phyloP scores from a whole-genome alignment of 2,888 invertebrate species.

The Euplagia quadripunctaria region DNA sequence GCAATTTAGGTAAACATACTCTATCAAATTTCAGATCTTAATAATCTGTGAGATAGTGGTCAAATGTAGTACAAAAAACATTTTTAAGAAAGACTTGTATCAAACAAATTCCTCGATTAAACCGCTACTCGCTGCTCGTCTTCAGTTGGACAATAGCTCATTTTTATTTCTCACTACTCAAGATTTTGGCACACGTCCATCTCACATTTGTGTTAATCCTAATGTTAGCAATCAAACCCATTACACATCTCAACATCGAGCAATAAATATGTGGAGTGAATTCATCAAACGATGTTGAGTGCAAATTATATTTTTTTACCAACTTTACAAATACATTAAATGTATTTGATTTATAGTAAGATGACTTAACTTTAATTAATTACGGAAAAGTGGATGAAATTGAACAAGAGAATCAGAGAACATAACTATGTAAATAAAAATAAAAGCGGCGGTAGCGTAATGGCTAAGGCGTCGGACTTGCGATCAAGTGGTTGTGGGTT shows the following conservation, averaged over 20 bases:
- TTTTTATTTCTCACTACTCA: slow-evolving; percentile 13
- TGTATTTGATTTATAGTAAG: neutral
- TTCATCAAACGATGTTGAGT: slow-evolving; percentile 9
- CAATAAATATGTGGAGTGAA: slow-evolving; percentile 8
- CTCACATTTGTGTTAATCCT: slow-evolving; percentile 4
- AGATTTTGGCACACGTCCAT: slow-evolving; percentile 20
- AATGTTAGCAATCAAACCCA: slow-evolving; percentile 16
- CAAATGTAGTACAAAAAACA: neutral
- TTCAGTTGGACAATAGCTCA: neutral
- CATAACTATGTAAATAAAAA: too few relatives aligned
- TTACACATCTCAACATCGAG: slow-evolving; percentile 5
- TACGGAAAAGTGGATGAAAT: too few relatives aligned
- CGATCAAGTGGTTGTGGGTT: too few relatives aligned
- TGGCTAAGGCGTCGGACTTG: too few relatives aligned
- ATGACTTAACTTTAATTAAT: too few relatives aligned
- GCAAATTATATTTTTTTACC: neutral
- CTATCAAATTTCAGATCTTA: neutral
- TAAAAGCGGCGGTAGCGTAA: too few relatives aligned
- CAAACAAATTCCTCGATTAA: neutral
- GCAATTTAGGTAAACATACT: too few relatives aligned
- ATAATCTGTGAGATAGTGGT: neutral
- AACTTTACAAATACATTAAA: neutral
- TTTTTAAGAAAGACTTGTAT: too few relatives aligned
- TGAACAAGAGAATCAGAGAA: too few relatives aligned
- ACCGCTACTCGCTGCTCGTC: neutral